Base-by-base conservation (phyloP, 1,140 invertebrate species). In the Apolygus lucorum region DNA sequence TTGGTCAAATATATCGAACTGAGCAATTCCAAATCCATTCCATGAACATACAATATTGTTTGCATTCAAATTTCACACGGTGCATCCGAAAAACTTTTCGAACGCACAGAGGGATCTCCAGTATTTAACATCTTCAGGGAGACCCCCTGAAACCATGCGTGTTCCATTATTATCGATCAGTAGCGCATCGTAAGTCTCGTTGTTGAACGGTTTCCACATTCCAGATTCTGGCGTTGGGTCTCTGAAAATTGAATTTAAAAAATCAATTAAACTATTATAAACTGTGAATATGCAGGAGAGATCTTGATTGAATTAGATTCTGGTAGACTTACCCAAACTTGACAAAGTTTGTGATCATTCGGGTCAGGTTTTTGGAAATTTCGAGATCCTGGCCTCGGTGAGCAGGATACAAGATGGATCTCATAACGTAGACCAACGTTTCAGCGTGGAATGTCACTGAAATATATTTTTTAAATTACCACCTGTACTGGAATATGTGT, bases 261-360 rank as follows among this genome's bases (percentile, higher is more conserved):
- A 8, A 17, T 42, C n/a, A n/a, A n/a, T n/a, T n/a, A n/a, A n/a
- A n/a, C n/a, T n/a, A n/a, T 42, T 42, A 42, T 17, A 42, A 42
- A 42, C 34, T 17, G 34, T 59, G 22, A 11, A 4, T 14, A 11
- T 59, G 11, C 54, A 59, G 4, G 22, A 17, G 22, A 59, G 4
- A 59, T 11, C 11, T 22, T 13, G 22, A 21, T 59, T 59, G n/a
- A n/a, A 24, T 59, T 59, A 21, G 22, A 14, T 59, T 24, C 2
- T 24, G 8, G 54, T 59, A 11, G 13, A 14, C 22, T 59, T 59
- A 59, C 54, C 54, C 54, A 24, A 11, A 21, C 11, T 11, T 59
- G 54, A 59, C 54, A 24, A 59, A 59, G 54, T 59, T 59, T 8
- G 54, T 21, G 4, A 59, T 59, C 54, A 59, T 59, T 17, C 54